Conservation (phyloP, 1,140 invertebrate genomes). For the Theocolax elegans region DNA sequence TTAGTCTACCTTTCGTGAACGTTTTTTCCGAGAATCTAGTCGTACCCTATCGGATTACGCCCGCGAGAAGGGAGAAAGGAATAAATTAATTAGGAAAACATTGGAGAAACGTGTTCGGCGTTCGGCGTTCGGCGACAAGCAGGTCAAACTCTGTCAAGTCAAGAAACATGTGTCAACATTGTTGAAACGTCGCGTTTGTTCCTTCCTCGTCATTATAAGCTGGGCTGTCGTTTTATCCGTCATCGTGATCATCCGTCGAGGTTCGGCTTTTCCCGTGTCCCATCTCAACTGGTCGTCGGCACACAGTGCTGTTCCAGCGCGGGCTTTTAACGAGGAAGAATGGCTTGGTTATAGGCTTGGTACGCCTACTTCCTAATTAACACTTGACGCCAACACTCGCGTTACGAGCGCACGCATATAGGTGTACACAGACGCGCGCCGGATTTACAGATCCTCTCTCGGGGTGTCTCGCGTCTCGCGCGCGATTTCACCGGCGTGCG, state of each 20-base stretch:
- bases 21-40: too few species aligned
- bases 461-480: too few species aligned
- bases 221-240: conserved; percentile 28
- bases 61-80: too few species aligned
- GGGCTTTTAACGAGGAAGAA: conserved; percentile 15
- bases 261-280: background rate
- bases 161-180: conserved; percentile 15
- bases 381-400: conserved; percentile 13
- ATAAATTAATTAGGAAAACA: too few species aligned
- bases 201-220: conserved; percentile 14
- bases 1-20: too few species aligned
- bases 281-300: background rate
- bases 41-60: too few species aligned
- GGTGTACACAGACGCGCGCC: too few species aligned
- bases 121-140: too few species aligned
- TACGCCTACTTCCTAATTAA: conserved; percentile 33
- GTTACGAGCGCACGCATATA: too few species aligned
- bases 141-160: too few species aligned
- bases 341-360: conserved; percentile 9
- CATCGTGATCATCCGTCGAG: conserved; percentile 16
- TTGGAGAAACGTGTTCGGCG: too few species aligned
- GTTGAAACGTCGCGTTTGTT: conserved; percentile 28
- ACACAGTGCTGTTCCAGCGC: too few species aligned
- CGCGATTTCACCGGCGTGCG: conserved; percentile 10
- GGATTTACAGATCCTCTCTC: conserved; percentile 10